These are phyloP conservation scores for Pollimyrus isidori DNA, from an alignment of 2,113 vertebrate genomes.

Conservation along the genomic window DNA sequence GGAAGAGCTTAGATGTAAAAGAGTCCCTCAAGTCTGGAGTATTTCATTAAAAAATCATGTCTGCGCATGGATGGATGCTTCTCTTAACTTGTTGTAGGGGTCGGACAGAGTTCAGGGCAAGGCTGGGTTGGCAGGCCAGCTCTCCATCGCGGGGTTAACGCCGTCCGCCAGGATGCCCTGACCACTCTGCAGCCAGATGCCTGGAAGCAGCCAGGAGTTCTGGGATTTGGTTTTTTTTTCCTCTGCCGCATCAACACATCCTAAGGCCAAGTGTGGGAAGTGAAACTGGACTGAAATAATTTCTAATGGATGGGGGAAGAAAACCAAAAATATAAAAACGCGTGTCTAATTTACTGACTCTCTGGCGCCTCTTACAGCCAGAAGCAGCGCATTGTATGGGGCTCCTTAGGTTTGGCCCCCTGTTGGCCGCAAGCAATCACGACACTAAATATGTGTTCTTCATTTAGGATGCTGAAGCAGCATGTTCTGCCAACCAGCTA, in stretches of 20 bases:
- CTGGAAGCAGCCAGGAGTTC: background rate
- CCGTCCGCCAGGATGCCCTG: background rate
- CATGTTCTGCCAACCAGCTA: background rate
- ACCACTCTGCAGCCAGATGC: background rate
- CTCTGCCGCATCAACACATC: background rate
- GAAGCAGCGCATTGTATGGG: background rate
- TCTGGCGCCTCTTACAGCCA: background rate
- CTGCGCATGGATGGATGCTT: slow-evolving; percentile 6
- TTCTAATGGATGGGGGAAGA: background rate
- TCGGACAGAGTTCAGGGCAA: slow-evolving; percentile 15
- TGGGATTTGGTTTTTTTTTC: background rate
- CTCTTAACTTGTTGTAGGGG: background rate
- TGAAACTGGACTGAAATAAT: background rate
- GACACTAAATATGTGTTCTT: background rate
- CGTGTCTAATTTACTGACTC: background rate
- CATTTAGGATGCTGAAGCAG: background rate
- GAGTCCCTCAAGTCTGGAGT: slow-evolving; percentile 8
- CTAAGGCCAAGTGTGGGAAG: background rate
- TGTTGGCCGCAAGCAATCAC: background rate
- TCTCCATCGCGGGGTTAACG: background rate
- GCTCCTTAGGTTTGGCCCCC: background rate
- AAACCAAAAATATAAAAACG: background rate
- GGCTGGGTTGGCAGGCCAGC: slow-evolving; percentile 17
- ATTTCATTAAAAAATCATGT: slow-evolving; percentile 27
- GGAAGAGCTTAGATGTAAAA: background rate